Percentiles rank a stretch among this genome's conserved stretches.
These are phyloP conservation scores for Lasioglossum leucozonium DNA, from an alignment of 2,888 invertebrate species.

Conservation along the genomic window DNA sequence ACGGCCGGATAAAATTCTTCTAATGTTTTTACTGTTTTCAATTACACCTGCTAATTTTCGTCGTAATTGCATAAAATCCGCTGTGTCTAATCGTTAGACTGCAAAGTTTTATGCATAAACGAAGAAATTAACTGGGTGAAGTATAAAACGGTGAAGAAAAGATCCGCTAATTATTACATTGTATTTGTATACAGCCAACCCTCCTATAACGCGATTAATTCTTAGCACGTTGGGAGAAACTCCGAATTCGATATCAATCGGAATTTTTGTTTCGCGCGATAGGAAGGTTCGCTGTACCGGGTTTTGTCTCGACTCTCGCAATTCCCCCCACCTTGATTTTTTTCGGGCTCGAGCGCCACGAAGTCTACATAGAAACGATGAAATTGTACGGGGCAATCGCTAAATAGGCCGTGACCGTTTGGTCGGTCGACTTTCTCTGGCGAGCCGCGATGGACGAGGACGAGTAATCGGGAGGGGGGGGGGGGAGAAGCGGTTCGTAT, in stretches of 20 bases:
- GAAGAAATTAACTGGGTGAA: no score
- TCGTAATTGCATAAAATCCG: no score
- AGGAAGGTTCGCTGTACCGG: neutral
- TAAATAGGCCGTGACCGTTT: constrained; percentile 81
- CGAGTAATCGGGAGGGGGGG: constrained; percentile 27
- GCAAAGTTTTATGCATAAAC: no score
- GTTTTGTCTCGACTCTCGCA: neutral
- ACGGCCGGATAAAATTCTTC: no score
- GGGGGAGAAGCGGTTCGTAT: constrained; percentile 49
- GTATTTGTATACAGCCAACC: no score
- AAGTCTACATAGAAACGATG: constrained; percentile 50
- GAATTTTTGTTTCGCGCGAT: neutral
- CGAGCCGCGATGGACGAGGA: constrained; percentile 69
- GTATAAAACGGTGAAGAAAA: no score
- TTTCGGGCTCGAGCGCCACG: constrained; percentile 13
- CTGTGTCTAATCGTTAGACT: no score
- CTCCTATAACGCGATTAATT: no score
- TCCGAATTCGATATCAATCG: neutral
- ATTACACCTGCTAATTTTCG: no score
- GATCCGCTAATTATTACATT: no score
- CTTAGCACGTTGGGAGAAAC: neutral
- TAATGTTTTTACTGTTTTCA: no score
- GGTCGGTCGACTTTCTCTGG: constrained; percentile 79
- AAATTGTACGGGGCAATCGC: constrained; percentile 65
- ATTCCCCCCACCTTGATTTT: neutral